Conservation (phyloP, 2,888 invertebrate genomes). For the Drosophila ustulata region DNA sequence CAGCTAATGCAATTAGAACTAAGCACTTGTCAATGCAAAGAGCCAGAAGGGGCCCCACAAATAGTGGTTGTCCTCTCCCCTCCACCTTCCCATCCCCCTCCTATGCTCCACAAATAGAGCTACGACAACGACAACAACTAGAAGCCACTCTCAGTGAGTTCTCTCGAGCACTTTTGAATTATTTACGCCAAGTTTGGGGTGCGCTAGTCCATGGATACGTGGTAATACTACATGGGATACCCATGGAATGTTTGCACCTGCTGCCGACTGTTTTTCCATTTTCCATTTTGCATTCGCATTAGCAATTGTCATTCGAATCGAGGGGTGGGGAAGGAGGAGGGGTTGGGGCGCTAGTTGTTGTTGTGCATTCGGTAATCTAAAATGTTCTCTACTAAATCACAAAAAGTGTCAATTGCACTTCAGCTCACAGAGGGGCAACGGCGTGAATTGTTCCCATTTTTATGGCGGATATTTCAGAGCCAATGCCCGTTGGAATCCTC, state of each 20-base stretch:
- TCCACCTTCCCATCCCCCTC: not conserved
- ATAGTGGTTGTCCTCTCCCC: constrained; percentile 5
- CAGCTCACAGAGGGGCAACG: constrained; percentile 28
- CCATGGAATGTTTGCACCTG: constrained; percentile 51
- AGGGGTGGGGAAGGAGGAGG: not conserved
- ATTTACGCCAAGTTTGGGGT: constrained; percentile 68
- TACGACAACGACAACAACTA: constrained; percentile 7
- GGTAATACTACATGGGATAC: constrained; percentile 14
- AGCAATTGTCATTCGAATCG: constrained; percentile 60
- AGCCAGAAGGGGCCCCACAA: constrained; percentile 11
- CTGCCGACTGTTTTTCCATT: constrained; percentile 55
- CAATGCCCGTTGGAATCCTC: constrained; percentile 23
- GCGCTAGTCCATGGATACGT: constrained; percentile 27
- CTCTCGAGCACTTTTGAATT: constrained; percentile 64
- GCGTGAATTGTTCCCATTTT: constrained; percentile 29
- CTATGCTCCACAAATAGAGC: not conserved
- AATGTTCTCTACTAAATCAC: constrained; percentile 73
- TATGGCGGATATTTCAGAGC: constrained; percentile 50
- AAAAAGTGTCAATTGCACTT: constrained; percentile 76
- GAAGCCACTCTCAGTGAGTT: constrained; percentile 39
- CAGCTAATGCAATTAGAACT: constrained; percentile 68
- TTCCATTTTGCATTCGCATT: constrained; percentile 54
- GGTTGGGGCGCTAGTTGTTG: constrained; percentile 18
- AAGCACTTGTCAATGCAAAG: constrained; percentile 54
- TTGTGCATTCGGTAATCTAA: constrained; percentile 63